Percentiles rank a stretch among this genome's conserved stretches.
Conservation (phyloP, 2,113 vertebrate genomes). For the Bos indicus region DNA sequence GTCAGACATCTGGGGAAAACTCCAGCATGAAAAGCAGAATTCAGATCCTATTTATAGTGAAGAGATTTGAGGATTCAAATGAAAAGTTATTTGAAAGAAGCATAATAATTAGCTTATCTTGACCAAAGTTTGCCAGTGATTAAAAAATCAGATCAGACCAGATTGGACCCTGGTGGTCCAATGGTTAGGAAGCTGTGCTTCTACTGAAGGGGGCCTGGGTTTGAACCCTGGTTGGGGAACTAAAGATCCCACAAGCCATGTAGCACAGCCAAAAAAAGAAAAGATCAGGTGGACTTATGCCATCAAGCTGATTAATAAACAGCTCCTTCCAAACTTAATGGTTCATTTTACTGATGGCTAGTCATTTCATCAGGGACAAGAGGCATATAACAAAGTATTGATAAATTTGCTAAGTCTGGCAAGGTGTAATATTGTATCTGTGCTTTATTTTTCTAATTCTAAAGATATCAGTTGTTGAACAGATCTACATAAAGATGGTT, state of each 20-base stretch:
- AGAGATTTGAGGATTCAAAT: conserved; percentile 1
- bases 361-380: background rate
- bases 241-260: background rate
- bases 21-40: background rate
- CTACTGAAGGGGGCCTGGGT: background rate
- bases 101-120: background rate
- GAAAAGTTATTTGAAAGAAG: conserved; percentile 16
- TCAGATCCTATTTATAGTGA: background rate
- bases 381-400: background rate
- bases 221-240: background rate
- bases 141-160: background rate
- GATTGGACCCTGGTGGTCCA: background rate
- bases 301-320: background rate
- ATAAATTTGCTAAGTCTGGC: background rate
- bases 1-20: background rate
- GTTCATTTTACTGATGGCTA: conserved; percentile 17
- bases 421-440: background rate
- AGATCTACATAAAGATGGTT: background rate
- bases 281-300: background rate
- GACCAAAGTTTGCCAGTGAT: background rate
- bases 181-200: background rate
- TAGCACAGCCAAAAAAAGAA: background rate
- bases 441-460: conserved; percentile 24
- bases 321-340: background rate
- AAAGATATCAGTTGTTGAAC: background rate